Base-by-base conservation (phyloP, 2,113 vertebrate genomes). In the Hippopotamus amphibius region DNA sequence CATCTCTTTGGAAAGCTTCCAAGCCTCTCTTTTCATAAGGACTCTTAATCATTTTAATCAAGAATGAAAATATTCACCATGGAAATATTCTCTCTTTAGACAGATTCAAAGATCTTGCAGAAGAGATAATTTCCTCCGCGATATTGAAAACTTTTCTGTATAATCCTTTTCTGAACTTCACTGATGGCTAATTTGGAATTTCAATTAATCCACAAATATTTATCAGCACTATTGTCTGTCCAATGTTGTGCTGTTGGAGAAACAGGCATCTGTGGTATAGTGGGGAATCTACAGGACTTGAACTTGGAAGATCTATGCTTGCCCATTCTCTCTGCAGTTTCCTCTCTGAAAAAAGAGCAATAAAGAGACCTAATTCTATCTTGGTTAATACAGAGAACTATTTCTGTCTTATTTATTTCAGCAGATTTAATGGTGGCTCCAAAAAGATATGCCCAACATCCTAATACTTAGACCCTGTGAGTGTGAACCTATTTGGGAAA, bases 31-130 rank as follows among this genome's bases (percentile, higher is more conserved):
- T 80, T 90, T 96, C 84, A 84, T 53, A 82, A 96, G 43, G 65
- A 41, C 48, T 68, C 74, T 93, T 94, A 46, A 65, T 94, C 97
- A 72, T 94, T 81, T 94, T 90, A 94, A 93, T 88, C 77, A 97
- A 96, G 77, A 77, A 77, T 19, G 69, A 33, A 94, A 97, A 65
- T 88, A 76, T 30, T 87, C 95, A 69, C 69, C 69, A 69, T 61
- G 21, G 43, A 37, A 7, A 33, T 50, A 76, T 12, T 43, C 72
- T 37, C 86, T 96, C 57, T 95, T 95, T 93, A 61, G 43, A 80
- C 28, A 81, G 76, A 93, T 63, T 96, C 55, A 84, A 79, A 96
- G 90, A 90, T 80, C 22, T 84, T 79, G 13, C 30, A 46, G 50
- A 88, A 93, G 88, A 53, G 69, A 88, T 69, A 8, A 71, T 90